A percentile compares a stretch with the other conserved stretches of the same genome.
Evolutionary conservation across 2,797 vertebrate species (phyloP).

Genomic region (Argya squamiceps): DNA sequence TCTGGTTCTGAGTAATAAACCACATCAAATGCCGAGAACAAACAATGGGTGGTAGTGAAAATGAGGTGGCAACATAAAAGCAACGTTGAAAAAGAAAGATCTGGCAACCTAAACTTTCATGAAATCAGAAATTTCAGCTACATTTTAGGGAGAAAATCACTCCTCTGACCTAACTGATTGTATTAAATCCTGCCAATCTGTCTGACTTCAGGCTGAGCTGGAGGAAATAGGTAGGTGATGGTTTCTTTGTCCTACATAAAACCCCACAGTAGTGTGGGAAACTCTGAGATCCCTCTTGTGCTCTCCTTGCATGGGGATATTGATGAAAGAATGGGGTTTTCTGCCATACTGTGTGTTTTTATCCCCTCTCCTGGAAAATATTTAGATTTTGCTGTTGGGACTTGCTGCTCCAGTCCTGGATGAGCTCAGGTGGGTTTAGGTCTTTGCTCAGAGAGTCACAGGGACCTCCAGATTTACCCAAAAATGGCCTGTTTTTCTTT

Average conservation of each 20-base stretch:
- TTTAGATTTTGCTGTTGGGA: neutral
- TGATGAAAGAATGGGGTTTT: neutral
- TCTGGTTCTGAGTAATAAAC: constrained; percentile 65
- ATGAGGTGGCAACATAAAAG: constrained; percentile 54
- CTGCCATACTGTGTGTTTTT: rapidly evolving
- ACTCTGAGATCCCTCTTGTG: neutral
- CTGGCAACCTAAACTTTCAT: neutral
- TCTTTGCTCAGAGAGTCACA: neutral
- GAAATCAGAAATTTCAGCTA: neutral
- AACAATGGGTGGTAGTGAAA: constrained; percentile 49
- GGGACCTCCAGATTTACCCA: neutral
- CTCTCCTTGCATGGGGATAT: neutral
- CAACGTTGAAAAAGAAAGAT: constrained; percentile 8
- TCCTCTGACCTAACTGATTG: neutral
- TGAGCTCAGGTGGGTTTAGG: rapidly evolving
- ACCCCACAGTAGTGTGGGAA: rapidly evolving
- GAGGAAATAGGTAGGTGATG: neutral
- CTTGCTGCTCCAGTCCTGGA: neutral
- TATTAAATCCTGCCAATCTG: neutral
- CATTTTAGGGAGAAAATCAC: neutral
- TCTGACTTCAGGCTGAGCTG: neutral
- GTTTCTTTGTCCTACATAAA: neutral
- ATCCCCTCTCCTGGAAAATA: rapidly evolving
- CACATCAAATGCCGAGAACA: constrained; percentile 50
- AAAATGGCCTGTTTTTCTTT: rapidly evolving